Base-by-base conservation (phyloP, 92 coral and sea anemone genomes). In the Phenganax marumi region DNA sequence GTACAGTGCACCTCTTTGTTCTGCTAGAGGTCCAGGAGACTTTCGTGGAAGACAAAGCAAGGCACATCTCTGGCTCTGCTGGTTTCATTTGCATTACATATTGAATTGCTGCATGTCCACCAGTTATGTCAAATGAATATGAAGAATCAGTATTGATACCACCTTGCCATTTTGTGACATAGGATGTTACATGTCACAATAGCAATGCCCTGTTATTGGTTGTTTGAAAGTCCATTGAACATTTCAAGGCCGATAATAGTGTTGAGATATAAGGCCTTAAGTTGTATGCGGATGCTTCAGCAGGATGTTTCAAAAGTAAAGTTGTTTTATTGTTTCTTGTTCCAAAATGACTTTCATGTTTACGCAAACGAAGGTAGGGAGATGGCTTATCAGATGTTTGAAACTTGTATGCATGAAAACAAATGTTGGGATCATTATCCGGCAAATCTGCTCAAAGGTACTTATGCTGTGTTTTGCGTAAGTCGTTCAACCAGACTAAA, bases 151-250 rank as follows among this genome's bases (percentile, higher is more conserved):
- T 17, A 24, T 73, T 68, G 5, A 87, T 50, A 0, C 74, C 74
- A 47, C 82, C 87, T 0, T 69, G 60, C 83, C 83, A 68, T 14
- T 88, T 88, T 6, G 86, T 70, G 1, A 85, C 79, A 16, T 88
- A 88, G 16, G 61, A 68, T 0, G 84, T 13, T 1, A 70, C 84
- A 80, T 73, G 79, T 39, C 62, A 39, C 13, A 88, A 9, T 12
- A 88, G 26, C 86, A 88, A 80, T 26, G 49, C 91, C 10, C 48
- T 76, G 18, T 84, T 84, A 53, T 87, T 84, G 0, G 74, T 25
- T 8, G 84, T 8, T 50, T 83, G 90, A 24, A 76, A 71, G 46
- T 83, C 87, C 90, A 87, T 87, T 8, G 84, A 52, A 69, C 88
- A 87, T 50, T 68, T 68, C 47, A 87, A 47, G 0, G 80, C 66